Evolutionary conservation across 2,888 invertebrate species (phyloP), one percentile per base, ranked within the genome.

Genomic region (Cordylochernes scorpioides): DNA sequence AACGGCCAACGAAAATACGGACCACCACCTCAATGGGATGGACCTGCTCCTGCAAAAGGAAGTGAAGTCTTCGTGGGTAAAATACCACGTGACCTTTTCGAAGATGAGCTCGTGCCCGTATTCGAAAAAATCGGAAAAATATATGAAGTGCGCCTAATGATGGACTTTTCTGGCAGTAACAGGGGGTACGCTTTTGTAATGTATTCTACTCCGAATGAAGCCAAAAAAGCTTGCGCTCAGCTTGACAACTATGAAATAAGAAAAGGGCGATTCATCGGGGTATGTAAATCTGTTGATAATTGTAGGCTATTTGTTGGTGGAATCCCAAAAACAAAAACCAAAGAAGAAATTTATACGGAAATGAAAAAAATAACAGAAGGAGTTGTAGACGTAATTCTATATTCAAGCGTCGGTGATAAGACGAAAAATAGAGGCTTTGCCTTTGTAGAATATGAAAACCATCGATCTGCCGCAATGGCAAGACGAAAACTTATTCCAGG

Each of bases 171-270:
- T 1, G 73, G 75, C 0, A 61, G 62, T 1, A 77, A 71, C 43
- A 57, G 78, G 2, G 78, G 80, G 0, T 80, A 67, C 48, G 73
- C 68, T 2, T 82, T 77, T 50, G 68, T 72, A 0, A 65, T 65
- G n/a, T 63, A 53, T 42, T 58, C 62, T 2, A 56, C 56, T 25
- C 48, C 54, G 4, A 47, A 52, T 2, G 63, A 67, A n/a, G 77
- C 77, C 1, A 55, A 58, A 26, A 51, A 49, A 13, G 75, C 75
- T 1, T 63, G 73, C 4, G 48, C 53, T 24, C 52, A 60, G 25
- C 52, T 78, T 24, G 65, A 78, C 49, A 64, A 67, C 13, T 64
- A 54, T 44, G 65, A 68, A 49, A 65, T 80, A 12, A 52, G 68
- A 18, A 62, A 62, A 1, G 64, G 64, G 5, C 55, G 64, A 22